Conservation (phyloP, 2,888 invertebrate genomes). For the Melikaiella ostensackeni region DNA sequence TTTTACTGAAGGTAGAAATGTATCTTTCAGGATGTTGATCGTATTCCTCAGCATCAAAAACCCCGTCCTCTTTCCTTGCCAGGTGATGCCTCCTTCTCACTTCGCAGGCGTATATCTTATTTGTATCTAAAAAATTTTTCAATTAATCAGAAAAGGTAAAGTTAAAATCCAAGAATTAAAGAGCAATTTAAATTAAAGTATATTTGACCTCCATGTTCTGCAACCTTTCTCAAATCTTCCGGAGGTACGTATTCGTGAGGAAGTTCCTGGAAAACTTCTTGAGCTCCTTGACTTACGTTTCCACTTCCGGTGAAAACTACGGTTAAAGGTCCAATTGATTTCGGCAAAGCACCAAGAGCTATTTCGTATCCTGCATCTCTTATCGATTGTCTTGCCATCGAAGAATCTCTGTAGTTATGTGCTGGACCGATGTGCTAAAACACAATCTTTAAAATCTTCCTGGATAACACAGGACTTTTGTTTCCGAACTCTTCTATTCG, state of each 20-base stretch:
- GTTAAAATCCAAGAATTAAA: neutral
- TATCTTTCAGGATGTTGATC: slow-evolving; percentile 96
- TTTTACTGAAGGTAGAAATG: slow-evolving; percentile 96
- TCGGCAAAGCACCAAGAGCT: slow-evolving; percentile 95
- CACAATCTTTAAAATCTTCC: slow-evolving; percentile 39
- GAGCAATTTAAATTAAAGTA: slow-evolving; percentile 15
- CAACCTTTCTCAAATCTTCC: slow-evolving; percentile 95
- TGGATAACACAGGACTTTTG: neutral
- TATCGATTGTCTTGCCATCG: slow-evolving; percentile 98
- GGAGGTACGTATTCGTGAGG: slow-evolving; percentile 99
- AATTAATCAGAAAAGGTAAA: slow-evolving; percentile 36
- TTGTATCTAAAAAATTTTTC: slow-evolving; percentile 83
- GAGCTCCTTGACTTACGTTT: slow-evolving; percentile 94
- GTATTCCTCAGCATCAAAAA: slow-evolving; percentile 93
- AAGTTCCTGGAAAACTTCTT: slow-evolving; percentile 96
- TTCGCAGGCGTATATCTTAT: slow-evolving; percentile 97
- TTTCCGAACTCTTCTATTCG: neutral
- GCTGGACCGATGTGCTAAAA: slow-evolving; percentile 96
- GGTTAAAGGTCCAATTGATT: slow-evolving; percentile 97
- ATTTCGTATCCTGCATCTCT: slow-evolving; percentile 99
- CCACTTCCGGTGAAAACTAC: slow-evolving; percentile 99
- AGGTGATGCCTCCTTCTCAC: slow-evolving; percentile 96
- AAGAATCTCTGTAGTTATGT: slow-evolving; percentile 98
- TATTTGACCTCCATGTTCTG: slow-evolving; percentile 92
- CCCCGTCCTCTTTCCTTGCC: slow-evolving; percentile 94